Evolutionary conservation across 1,140 invertebrate genomes (phyloP).

Genomic region (Diabrotica undecimpunctata): DNA sequence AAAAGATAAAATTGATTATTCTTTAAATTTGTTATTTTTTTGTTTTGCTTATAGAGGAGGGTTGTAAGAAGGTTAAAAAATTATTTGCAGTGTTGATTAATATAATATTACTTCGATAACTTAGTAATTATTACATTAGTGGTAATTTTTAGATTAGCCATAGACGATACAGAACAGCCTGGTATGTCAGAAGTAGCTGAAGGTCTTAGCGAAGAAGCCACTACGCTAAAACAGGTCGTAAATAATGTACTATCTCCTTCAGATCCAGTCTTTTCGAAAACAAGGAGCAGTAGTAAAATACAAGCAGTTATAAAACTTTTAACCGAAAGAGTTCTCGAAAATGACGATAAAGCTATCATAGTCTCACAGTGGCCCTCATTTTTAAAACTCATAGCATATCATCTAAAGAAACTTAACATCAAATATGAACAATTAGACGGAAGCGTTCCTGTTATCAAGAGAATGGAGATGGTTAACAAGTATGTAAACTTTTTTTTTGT

Average conservation of each 20-base stretch:
- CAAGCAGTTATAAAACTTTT: conserved; percentile 58
- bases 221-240: conserved; percentile 46
- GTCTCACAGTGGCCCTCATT: conserved; percentile 86
- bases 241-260: conserved; percentile 56
- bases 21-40: no score
- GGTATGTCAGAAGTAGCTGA: background rate
- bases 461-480: conserved; percentile 62
- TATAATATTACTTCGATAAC: no score
- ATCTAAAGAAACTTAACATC: conserved; percentile 55
- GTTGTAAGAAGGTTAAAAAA: no score
- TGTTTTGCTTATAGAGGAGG: no score
- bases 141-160: background rate
- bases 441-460: conserved; percentile 57
- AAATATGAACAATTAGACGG: conserved; percentile 65
- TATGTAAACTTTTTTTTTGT: background rate
- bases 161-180: background rate
- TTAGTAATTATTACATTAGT: no score
- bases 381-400: conserved; percentile 62
- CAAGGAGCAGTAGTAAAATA: conserved; percentile 65
- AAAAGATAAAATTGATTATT: no score
- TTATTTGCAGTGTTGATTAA: no score
- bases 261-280: conserved; percentile 66
- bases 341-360: conserved; percentile 72
- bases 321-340: conserved; percentile 53
- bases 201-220: conserved; percentile 13